phyloP scores from a whole-genome alignment of 2,888 invertebrate genomes.

The Diachrysia chrysitis region DNA sequence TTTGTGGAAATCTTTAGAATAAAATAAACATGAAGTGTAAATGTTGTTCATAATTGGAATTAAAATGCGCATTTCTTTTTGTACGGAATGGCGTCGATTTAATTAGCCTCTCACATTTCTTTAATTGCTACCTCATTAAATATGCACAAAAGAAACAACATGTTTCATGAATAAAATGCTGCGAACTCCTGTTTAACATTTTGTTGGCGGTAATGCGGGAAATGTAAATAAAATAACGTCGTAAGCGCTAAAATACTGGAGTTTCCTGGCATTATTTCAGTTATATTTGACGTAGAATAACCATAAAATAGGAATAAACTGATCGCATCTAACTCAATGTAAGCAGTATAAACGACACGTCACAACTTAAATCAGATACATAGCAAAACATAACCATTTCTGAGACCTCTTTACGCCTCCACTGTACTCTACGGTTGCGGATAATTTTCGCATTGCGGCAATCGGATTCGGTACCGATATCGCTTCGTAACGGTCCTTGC shows the following conservation, averaged over 20 bases:
- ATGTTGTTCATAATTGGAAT: slow-evolving; percentile 41
- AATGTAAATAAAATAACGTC: slow-evolving; percentile 49
- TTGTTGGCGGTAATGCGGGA: slow-evolving; percentile 11
- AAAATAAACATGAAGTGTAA: slow-evolving; percentile 20
- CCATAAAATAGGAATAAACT: slow-evolving; percentile 78
- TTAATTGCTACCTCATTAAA: slow-evolving; percentile 29
- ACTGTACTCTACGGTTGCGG: slow-evolving; percentile 73
- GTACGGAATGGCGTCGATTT: slow-evolving; percentile 37
- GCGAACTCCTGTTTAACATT: slow-evolving; percentile 33
- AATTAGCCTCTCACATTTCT: slow-evolving; percentile 39
- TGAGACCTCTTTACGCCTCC: slow-evolving; percentile 82
- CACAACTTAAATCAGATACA: slow-evolving; percentile 86
- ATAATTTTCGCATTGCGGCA: slow-evolving; percentile 87
- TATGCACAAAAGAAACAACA: slow-evolving; percentile 33
- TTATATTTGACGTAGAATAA: slow-evolving; percentile 69
- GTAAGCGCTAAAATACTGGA: slow-evolving; percentile 50
- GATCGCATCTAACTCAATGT: slow-evolving; percentile 78
- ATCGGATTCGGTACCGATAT: slow-evolving; percentile 84
- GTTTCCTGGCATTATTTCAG: slow-evolving; percentile 55
- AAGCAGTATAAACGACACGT: slow-evolving; percentile 82
- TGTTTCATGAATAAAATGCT: slow-evolving; percentile 41
- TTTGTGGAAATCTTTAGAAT: slow-evolving; percentile 1
- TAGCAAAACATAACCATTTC: slow-evolving; percentile 84
- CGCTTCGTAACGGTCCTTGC: slow-evolving; percentile 82
- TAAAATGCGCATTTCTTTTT: slow-evolving; percentile 32